Evolutionary conservation across 2,888 invertebrate genomes (phyloP).

Genomic region (Pandemis corylana): DNA sequence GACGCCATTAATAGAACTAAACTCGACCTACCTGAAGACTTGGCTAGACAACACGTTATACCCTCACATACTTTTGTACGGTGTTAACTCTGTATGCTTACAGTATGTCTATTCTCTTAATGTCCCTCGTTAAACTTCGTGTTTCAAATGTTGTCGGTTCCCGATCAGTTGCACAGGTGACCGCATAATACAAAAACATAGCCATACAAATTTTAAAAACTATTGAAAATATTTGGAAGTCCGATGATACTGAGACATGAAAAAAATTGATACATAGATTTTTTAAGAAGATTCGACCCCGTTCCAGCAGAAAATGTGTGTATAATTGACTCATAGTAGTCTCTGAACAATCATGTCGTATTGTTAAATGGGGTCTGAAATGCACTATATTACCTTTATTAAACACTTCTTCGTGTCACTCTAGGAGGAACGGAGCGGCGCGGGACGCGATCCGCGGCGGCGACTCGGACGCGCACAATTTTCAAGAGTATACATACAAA

Average conservation of each 20-base stretch:
- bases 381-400: neutral
- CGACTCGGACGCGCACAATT: slow-evolving; percentile 91
- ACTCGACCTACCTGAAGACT: neutral
- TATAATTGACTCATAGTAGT: neutral
- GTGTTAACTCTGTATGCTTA: too few relatives aligned
- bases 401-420: slow-evolving; percentile 44
- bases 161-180: too few relatives aligned
- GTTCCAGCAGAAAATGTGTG: neutral
- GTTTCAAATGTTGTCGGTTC: too few relatives aligned
- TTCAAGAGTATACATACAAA: slow-evolving; percentile 97
- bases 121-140: too few relatives aligned
- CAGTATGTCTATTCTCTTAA: too few relatives aligned
- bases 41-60: too few relatives aligned
- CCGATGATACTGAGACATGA: too few relatives aligned
- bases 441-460: slow-evolving; percentile 85
- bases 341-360: neutral
- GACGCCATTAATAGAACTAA: neutral
- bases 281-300: neutral
- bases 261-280: neutral
- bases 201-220: too few relatives aligned
- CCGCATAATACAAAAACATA: too few relatives aligned
- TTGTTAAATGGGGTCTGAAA: slow-evolving; percentile 2
- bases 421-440: slow-evolving; percentile 90
- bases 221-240: too few relatives aligned
- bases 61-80: too few relatives aligned